Base-by-base conservation (phyloP, 2,888 invertebrate genomes). In the Nudaria mundana region DNA sequence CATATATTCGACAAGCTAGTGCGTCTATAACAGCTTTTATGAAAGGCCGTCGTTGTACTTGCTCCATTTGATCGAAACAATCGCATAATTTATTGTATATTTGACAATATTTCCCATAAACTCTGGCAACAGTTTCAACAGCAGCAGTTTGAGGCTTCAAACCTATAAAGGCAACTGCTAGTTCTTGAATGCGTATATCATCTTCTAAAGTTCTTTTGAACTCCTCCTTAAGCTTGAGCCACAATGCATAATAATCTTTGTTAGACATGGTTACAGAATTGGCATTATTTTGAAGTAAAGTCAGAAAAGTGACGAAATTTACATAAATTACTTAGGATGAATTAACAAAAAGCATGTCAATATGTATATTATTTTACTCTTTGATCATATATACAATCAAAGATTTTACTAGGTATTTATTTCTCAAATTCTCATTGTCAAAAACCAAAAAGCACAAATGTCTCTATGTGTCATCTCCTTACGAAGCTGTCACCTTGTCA, bases 1-100 rank as follows among this genome's bases (percentile, higher is more conserved):
- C 93, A 2, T 91, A 73, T 54, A 93, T 76, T 6, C 93, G 76
- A 28, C 89, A 90, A 5, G 91, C 89, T 0, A 91, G 71, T 0
- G 91, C 87, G 44, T 93, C 92, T 30, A 93, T 87, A 12, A 93
- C 66, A 52, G 84, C 81, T 54, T 88, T 89, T 0, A 93, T 88
- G 15, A 86, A 80, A 0, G 86, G 74, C 30, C 92, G 77, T 60
- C 92, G 89, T 74, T 93, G 93, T 0, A 89, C 85, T 66, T 92
- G 92, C 37, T 87, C 80, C 78, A 91, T 90, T 71, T 92, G 92
- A 57, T 93, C 92, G 48, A 92, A 89, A 48, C 90, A 91, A 8
- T 87, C 81, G 35, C 91, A 91, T 6, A 93, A 64, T 44, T 86
- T 86, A 59, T 92, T 91, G 30, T 90, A 90, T 8, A 91, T 48